Evolutionary conservation across 2,888 invertebrate genomes (phyloP).

Genomic region (Limenitis camilla): DNA sequence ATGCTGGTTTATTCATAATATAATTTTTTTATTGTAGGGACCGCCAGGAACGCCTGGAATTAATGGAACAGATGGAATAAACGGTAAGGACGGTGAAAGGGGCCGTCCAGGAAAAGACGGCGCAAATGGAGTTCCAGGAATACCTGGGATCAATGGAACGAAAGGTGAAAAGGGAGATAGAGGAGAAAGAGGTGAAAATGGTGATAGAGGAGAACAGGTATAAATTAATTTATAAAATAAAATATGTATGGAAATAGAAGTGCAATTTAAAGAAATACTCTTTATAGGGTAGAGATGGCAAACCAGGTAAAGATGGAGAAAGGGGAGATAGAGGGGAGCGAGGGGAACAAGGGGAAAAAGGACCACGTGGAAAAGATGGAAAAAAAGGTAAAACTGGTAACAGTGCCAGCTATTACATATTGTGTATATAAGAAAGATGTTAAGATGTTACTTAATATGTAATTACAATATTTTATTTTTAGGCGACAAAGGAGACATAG

Average conservation of each 20-base stretch:
- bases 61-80: slow-evolving; percentile 75
- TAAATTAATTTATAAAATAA: slow-evolving; percentile 8
- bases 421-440: too few relatives aligned
- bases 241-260: background rate
- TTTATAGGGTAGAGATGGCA: slow-evolving; percentile 20
- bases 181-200: slow-evolving; percentile 75
- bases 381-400: slow-evolving; percentile 74
- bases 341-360: slow-evolving; percentile 74
- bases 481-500: slow-evolving; percentile 81
- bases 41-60: slow-evolving; percentile 77
- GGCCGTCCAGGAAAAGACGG: slow-evolving; percentile 65
- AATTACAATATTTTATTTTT: slow-evolving; percentile 22
- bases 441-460: too few relatives aligned
- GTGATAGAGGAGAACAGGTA: slow-evolving; percentile 63
- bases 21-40: slow-evolving; percentile 66
- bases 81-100: slow-evolving; percentile 74
- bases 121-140: slow-evolving; percentile 78
- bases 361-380: slow-evolving; percentile 81
- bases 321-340: slow-evolving; percentile 50
- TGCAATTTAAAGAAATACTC: background rate
- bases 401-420: too few relatives aligned
- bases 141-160: background rate
- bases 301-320: slow-evolving; percentile 39
- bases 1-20: background rate
- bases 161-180: slow-evolving; percentile 77